These are phyloP conservation scores for Chironomus striatipennis DNA, from an alignment of 1,140 invertebrate species.

Conservation along the genomic window DNA sequence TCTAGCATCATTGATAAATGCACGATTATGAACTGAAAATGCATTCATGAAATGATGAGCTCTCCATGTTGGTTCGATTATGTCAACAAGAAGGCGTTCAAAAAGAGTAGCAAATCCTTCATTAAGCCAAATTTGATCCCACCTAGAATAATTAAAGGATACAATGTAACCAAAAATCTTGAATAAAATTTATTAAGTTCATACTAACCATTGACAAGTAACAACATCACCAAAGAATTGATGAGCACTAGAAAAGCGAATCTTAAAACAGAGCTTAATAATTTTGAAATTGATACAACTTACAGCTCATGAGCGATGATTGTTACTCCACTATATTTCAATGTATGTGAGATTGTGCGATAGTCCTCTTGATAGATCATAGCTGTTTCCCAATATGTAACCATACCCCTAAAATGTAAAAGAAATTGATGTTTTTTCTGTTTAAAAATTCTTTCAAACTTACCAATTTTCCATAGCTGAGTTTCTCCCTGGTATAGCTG, in stretches of 20 bases:
- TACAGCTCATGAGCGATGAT: not conserved
- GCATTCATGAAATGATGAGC: not conserved
- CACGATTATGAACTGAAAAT: constrained; percentile 27
- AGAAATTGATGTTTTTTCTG: too few species aligned
- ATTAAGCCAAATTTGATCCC: constrained; percentile 29
- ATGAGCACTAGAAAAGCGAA: constrained; percentile 38
- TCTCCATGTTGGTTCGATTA: not conserved
- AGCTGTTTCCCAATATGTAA: not conserved
- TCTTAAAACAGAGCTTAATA: not conserved
- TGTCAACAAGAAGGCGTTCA: not conserved
- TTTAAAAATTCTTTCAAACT: constrained; percentile 48
- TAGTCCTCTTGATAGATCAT: not conserved
- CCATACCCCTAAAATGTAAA: not conserved
- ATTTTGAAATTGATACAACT: not conserved
- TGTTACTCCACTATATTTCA: not conserved
- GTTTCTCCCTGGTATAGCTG: not conserved
- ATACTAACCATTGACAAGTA: constrained; percentile 35
- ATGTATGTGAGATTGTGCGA: not conserved
- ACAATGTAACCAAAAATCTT: too few species aligned
- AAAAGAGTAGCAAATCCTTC: not conserved
- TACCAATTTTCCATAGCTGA: not conserved
- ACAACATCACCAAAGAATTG: constrained; percentile 65
- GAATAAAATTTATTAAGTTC: too few species aligned
- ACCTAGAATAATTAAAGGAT: constrained; percentile 24
- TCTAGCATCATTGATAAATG: constrained; percentile 55